phyloP scores from a whole-genome alignment of 2,888 invertebrate species.

The Oscheius sp. region DNA sequence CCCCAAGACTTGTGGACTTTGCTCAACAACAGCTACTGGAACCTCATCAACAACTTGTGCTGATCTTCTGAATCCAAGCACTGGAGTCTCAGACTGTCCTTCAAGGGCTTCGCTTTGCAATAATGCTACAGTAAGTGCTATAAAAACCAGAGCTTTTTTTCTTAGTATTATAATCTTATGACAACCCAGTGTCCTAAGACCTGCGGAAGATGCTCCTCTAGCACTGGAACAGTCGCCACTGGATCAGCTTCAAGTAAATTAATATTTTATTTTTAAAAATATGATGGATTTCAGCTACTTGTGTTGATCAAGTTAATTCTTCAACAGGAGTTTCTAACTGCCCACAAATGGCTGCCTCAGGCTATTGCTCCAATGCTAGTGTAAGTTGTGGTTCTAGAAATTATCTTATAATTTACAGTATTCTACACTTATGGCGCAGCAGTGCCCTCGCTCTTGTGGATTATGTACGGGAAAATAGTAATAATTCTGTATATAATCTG shows the following conservation, averaged over 20 bases:
- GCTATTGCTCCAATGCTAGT: not conserved
- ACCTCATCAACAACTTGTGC: conserved; percentile 34
- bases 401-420: no score
- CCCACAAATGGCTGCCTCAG: no score
- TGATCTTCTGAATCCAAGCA: conserved; percentile 37
- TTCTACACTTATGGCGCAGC: not conserved
- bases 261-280: not conserved
- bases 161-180: conserved; percentile 42
- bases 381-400: not conserved
- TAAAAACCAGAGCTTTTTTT: conserved; percentile 8
- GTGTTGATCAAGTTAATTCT: conserved; percentile 3
- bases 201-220: conserved; percentile 34
- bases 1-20: not conserved
- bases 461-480: no score
- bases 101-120: conserved; percentile 33
- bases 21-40: no score
- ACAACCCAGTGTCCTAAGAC: conserved; percentile 43
- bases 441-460: not conserved
- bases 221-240: not conserved
- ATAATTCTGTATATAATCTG: no score
- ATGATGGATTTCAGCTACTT: not conserved
- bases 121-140: not conserved
- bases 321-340: conserved; percentile 6
- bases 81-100: conserved; percentile 44
- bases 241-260: not conserved